Base-by-base conservation (phyloP, 1,140 invertebrate species). In the Holcopasites calliopsidis region DNA sequence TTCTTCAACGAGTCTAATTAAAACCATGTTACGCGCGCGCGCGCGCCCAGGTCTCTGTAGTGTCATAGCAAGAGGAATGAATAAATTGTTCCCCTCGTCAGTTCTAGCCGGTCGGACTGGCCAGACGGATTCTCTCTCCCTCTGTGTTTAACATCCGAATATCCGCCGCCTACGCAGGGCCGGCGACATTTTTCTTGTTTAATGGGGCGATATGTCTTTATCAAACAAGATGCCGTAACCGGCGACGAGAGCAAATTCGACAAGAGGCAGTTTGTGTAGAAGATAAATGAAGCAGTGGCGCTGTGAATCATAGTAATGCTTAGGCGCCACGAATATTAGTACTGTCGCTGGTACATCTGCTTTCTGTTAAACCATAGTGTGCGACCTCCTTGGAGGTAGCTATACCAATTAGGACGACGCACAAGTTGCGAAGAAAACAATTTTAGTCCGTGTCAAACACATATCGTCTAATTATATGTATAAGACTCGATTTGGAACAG, bases 261-360 rank as follows among this genome's bases (percentile, higher is more conserved):
- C 69, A 23, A 38, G 16, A 13, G 1, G 10, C 31, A 13, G 18
- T n/a, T n/a, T 7, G 1, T 2, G 2, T 11, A 2, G 2, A 10
- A 1, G 18, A 13, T 3, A 44, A 13, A 35, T 23, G 11, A 49
- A 33, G n/a, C n/a, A 61, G 23, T 4, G 16, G 7, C 2, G n/a
- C 7, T 31, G 2, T 7, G 21, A 62, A 47, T 47, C 40, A 8
- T 31, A 2, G 28, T 47, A 31, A 47, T 47, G n/a, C 10, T 33
- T 66, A 21, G 10, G 35, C 26, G 31, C 31, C 33, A n/a, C 38
- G 57, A 71, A 71, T 71, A 62, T 50, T 40, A 50, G 23, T 28
- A 64, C 7, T 11, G 26, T 11, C 33, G 8, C 18, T n/a, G 44
- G 35, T 38, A 64, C 69, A 72, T 72, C 58, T 64, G 58, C 52